Evolutionary conservation across 2,113 vertebrate species (phyloP).

Genomic region (Alethe castanea): DNA sequence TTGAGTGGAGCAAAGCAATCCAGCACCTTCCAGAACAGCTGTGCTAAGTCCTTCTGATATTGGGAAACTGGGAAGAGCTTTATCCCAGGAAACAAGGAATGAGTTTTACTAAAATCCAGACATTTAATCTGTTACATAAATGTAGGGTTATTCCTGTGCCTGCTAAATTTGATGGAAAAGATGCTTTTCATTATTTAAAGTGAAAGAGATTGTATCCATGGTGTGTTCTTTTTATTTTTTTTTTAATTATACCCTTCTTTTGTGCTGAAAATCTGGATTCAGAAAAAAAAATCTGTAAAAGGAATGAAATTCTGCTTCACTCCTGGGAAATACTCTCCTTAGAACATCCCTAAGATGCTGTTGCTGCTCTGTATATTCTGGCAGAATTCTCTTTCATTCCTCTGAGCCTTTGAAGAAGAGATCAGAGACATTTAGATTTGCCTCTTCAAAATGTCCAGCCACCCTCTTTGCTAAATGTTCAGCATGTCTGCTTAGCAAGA

Average conservation of each 20-base stretch:
- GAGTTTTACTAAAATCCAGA: constrained; percentile 26
- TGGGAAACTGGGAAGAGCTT: neutral
- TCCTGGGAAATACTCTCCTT: neutral
- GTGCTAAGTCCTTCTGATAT: neutral
- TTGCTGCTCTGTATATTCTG: neutral
- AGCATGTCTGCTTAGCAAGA: neutral
- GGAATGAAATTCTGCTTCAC: neutral
- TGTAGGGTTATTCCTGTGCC: neutral
- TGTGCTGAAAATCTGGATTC: neutral
- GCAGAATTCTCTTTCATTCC: neutral
- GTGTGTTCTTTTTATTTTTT: neutral
- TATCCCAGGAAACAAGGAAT: neutral
- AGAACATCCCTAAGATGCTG: neutral
- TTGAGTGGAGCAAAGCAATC: neutral
- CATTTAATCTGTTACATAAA: constrained; percentile 21
- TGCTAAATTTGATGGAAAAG: neutral
- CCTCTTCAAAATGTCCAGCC: neutral
- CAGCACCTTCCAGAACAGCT: neutral
- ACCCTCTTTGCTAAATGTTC: neutral
- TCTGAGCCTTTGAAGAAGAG: constrained; percentile 23
- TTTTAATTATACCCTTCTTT: neutral
- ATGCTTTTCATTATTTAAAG: constrained; percentile 27
- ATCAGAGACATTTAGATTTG: constrained; percentile 40
- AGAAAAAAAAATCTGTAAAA: neutral
- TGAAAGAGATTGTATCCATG: neutral